Percentiles rank a stretch among this genome's conserved stretches.
Evolutionary conservation across 2,113 vertebrate genomes (phyloP).

Genomic region (Pseudopodoces humilis): DNA sequence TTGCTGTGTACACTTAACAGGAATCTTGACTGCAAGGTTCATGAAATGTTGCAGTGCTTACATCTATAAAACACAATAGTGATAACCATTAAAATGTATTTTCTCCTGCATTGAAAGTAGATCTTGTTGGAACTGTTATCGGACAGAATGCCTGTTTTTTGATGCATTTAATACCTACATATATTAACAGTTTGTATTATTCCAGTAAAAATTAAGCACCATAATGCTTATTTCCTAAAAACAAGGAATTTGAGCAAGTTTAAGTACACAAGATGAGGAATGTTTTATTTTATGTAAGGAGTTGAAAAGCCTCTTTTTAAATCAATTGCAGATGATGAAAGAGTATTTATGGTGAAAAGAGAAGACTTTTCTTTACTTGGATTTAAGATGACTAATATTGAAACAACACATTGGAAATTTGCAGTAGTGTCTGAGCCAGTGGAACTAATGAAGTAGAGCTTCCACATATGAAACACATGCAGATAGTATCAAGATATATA

Average conservation of each 20-base stretch:
- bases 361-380: background rate
- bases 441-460: background rate
- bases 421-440: background rate
- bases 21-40: background rate
- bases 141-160: background rate
- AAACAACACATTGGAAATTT: background rate
- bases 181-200: background rate
- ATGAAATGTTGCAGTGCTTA: background rate
- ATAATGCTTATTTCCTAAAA: background rate
- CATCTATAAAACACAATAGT: background rate
- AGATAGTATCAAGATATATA: background rate
- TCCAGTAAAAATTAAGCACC: background rate
- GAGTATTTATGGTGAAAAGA: background rate
- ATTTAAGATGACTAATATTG: conserved; percentile 19
- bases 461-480: background rate
- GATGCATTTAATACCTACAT: background rate
- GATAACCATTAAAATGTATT: background rate
- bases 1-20: background rate
- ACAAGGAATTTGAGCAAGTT: background rate
- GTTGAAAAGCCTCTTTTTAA: conserved; percentile 14
- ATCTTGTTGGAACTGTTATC: background rate
- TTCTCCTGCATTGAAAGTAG: background rate
- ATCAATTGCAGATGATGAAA: conserved; percentile 30
- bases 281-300: conserved; percentile 23
- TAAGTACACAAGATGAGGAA: background rate